Conservation (phyloP, 2,797 vertebrate species). For the Sorex maritimensis region DNA sequence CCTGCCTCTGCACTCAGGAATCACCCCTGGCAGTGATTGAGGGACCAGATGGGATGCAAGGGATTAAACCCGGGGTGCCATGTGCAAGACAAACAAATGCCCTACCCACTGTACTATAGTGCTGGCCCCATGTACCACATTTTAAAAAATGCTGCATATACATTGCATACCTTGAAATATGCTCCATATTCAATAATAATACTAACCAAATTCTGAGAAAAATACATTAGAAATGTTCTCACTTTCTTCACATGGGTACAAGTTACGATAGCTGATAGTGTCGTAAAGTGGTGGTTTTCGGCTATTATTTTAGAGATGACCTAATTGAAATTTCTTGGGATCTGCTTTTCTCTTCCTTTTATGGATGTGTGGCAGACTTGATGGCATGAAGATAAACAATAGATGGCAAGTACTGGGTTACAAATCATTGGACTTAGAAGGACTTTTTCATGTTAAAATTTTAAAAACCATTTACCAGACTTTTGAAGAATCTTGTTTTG, state of each 20-base stretch:
- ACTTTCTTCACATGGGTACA: not conserved
- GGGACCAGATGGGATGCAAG: no score
- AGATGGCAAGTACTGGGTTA: not conserved
- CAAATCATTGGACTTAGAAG: not conserved
- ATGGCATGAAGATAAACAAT: slow-evolving; percentile 53
- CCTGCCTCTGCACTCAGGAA: not conserved
- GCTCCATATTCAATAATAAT: slow-evolving; percentile 7
- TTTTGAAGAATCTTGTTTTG: slow-evolving; percentile 51
- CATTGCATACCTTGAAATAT: not conserved
- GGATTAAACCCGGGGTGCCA: no score
- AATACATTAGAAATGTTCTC: not conserved
- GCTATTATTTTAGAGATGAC: slow-evolving; percentile 46
- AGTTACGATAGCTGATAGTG: slow-evolving; percentile 26
- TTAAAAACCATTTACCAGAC: slow-evolving; percentile 1
- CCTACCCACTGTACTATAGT: no score
- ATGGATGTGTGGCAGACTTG: not conserved
- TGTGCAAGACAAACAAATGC: no score
- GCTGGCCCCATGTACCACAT: not conserved
- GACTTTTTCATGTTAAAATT: slow-evolving; percentile 38
- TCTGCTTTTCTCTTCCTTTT: slow-evolving; percentile 42
- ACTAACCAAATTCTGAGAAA: slow-evolving; percentile 33
- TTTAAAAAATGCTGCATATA: not conserved
- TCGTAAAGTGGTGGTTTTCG: not conserved
- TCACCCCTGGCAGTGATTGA: no score
- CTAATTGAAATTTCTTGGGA: not conserved